A percentile compares a stretch with the other conserved stretches of the same genome.
Evolutionary conservation across 2,888 invertebrate species (phyloP).

Genomic region (Cantharis rustica): DNA sequence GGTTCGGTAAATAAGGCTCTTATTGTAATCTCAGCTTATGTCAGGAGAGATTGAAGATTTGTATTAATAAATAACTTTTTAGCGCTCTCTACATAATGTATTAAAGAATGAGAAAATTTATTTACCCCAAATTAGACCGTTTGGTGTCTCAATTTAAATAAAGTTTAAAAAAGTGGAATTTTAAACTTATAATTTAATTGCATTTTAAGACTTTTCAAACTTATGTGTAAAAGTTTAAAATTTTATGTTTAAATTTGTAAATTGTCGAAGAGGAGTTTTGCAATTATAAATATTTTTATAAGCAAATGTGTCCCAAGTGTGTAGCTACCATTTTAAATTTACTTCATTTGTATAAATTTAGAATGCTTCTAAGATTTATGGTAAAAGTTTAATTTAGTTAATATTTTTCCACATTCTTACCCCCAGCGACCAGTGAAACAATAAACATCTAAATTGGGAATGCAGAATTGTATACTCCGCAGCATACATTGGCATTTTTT

Average conservation of each 20-base stretch:
- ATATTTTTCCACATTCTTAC: neutral
- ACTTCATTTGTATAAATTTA: neutral
- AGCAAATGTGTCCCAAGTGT: neutral
- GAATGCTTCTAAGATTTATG: neutral
- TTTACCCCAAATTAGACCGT: neutral
- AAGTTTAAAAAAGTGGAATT: neutral
- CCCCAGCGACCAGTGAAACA: neutral
- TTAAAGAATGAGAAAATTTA: neutral
- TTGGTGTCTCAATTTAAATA: neutral
- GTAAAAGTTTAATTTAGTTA: neutral
- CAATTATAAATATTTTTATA: neutral
- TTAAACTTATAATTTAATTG: neutral
- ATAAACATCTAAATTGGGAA: neutral
- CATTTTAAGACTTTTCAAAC: neutral
- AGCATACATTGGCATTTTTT: neutral
- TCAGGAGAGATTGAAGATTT: neutral
- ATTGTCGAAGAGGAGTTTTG: neutral
- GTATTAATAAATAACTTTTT: neutral
- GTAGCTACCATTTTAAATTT: neutral
- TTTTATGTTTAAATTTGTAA: neutral
- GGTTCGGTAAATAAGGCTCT: neutral
- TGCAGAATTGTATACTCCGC: neutral
- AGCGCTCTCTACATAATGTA: neutral
- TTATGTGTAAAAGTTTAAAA: neutral
- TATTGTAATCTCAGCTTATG: neutral